Base-by-base conservation (phyloP, 2,888 invertebrate genomes). In the Branchipolynoe longqiensis region DNA sequence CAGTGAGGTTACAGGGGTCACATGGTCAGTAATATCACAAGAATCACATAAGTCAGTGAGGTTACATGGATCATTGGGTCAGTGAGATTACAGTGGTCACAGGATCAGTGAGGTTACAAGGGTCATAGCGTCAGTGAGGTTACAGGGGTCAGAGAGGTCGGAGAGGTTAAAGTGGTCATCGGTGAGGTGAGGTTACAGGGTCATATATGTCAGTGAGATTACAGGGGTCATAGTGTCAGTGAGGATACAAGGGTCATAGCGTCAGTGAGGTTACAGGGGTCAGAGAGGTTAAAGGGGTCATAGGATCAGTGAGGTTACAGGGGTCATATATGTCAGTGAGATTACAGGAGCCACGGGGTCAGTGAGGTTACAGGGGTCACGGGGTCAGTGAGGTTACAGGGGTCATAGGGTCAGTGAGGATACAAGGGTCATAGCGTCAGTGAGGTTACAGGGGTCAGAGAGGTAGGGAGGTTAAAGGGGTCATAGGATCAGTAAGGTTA, bases 1-100 rank as follows among this genome's bases (percentile, higher is more conserved):
- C n/a, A n/a, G n/a, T n/a, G n/a, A n/a, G n/a, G n/a, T 78, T 48
- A 41, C 78, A 48, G 25, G 54, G 48, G 0, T 78, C 78, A 28
- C 8, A n/a, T 25, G 28, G 6, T 78, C 78, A 8, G 2, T 54
- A 25, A 40, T 48, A 48, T 78, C 78, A 78, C 41, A 78, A 22
- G 69, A 33, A 28, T 78, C 78, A 31, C 18, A 25, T 1, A 6
- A 8, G 18, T 69, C 69, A 6, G 69, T 36, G 2, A 33, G 36
- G n/a, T 69, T 38, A 33, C 48, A 48, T 8, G 18, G 48, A 48
- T 48, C 48, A 12, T 8, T 48, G 8, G 18, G 48, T 48, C 48
- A 48, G 6, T 28, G 8, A 6, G 28, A 8, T 62, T n/a, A 28
- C 6, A 6, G n/a, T 8, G 8, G n/a, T 62, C 62, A 14, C 6